A percentile compares a stretch with the other conserved stretches of the same genome.
phyloP scores from a whole-genome alignment of 2,113 vertebrate species.

The Anolis carolinensis region DNA sequence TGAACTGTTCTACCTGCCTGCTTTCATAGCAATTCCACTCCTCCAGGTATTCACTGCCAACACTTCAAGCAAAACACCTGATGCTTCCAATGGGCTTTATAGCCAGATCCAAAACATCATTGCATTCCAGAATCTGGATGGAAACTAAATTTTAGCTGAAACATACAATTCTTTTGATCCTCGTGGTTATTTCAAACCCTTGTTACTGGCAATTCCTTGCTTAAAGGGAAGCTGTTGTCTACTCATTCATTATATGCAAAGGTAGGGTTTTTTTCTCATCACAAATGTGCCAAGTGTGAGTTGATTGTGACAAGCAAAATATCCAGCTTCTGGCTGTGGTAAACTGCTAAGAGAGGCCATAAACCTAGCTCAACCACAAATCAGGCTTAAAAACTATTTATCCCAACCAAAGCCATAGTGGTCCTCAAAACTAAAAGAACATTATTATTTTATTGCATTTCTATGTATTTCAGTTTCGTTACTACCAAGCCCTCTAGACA shows the following conservation, averaged over 20 bases:
- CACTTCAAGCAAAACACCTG: neutral
- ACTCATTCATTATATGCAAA: neutral
- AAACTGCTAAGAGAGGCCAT: neutral
- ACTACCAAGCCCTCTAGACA: neutral
- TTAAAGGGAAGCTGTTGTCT: neutral
- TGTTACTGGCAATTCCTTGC: neutral
- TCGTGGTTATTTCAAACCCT: neutral
- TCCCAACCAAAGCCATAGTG: neutral
- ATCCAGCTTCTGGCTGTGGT: neutral
- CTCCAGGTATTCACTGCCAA: neutral
- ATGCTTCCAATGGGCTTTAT: neutral
- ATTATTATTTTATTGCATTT: neutral
- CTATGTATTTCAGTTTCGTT: neutral
- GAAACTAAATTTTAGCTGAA: slow-evolving; percentile 2
- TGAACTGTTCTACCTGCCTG: neutral
- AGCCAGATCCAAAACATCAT: neutral
- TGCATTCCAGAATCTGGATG: neutral
- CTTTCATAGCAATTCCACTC: neutral
- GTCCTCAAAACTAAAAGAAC: neutral
- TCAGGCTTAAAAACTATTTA: neutral
- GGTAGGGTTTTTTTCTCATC: neutral
- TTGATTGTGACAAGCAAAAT: neutral
- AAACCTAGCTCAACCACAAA: neutral
- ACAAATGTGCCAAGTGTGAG: neutral
- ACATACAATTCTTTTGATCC: neutral